Conservation (phyloP, 2,113 vertebrate species). For the Antennarius striatus region DNA sequence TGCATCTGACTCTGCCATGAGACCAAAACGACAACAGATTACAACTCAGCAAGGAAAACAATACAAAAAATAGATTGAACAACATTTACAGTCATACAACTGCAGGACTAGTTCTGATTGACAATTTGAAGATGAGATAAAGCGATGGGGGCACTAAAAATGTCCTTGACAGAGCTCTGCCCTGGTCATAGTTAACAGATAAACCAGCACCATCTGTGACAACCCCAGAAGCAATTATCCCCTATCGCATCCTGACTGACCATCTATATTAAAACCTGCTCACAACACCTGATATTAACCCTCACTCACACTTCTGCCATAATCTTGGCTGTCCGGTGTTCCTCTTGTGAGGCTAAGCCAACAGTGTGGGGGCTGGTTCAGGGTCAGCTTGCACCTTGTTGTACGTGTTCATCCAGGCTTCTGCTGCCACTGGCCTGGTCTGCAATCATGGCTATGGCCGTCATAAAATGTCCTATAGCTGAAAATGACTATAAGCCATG, state of each 20-base stretch:
- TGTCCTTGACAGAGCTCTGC: slow-evolving; percentile 69
- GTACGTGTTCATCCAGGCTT: slow-evolving; percentile 31
- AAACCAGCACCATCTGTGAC: slow-evolving; percentile 77
- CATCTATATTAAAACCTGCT: slow-evolving; percentile 75
- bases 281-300: slow-evolving; percentile 73
- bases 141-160: slow-evolving; percentile 62
- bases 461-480: slow-evolving; percentile 70
- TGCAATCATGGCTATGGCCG: slow-evolving; percentile 60
- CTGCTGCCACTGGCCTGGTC: slow-evolving; percentile 39
- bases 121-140: slow-evolving; percentile 54
- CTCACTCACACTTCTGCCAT: slow-evolving; percentile 52
- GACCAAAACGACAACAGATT: not conserved
- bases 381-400: slow-evolving; percentile 59
- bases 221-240: slow-evolving; percentile 77
- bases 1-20: no score
- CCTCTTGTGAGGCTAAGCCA: slow-evolving; percentile 19
- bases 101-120: slow-evolving; percentile 42
- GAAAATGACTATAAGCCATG: slow-evolving; percentile 65
- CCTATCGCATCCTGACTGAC: slow-evolving; percentile 64
- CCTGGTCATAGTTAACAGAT: slow-evolving; percentile 68
- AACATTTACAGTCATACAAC: slow-evolving; percentile 16
- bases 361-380: slow-evolving; percentile 50
- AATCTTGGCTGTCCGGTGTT: slow-evolving; percentile 47
- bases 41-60: slow-evolving; percentile 15
- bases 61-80: not conserved